These are phyloP conservation scores for Macrobrachium rosenbergii DNA, from an alignment of 1,140 invertebrate genomes.

Conservation along the genomic window DNA sequence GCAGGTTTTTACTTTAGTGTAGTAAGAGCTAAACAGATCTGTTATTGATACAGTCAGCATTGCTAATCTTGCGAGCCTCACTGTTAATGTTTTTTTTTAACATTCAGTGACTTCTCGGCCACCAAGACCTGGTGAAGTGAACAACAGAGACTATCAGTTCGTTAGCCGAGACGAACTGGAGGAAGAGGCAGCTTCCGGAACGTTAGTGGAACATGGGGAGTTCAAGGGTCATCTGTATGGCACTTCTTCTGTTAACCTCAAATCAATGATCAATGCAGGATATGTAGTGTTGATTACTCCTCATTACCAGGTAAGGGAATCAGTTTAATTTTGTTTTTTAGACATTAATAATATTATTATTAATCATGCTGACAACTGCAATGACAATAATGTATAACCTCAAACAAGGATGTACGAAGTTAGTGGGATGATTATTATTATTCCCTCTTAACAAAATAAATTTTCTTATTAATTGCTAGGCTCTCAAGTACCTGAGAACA, in stretches of 20 bases:
- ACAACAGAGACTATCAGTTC: slow-evolving; percentile 97
- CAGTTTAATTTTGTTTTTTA: not conserved
- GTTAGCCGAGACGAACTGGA: slow-evolving; percentile 91
- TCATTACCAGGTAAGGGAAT: slow-evolving; percentile 80
- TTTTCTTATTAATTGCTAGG: slow-evolving; percentile 74
- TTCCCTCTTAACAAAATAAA: not conserved
- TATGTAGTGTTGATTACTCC: slow-evolving; percentile 94
- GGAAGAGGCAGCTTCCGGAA: slow-evolving; percentile 85
- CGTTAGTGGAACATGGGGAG: slow-evolving; percentile 97
- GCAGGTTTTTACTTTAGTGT: too few species aligned
- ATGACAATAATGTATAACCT: too few species aligned
- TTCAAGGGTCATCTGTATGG: slow-evolving; percentile 98
- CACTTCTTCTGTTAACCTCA: slow-evolving; percentile 90
- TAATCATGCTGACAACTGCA: too few species aligned
- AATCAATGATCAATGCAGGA: slow-evolving; percentile 87
- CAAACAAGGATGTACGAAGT: too few species aligned
- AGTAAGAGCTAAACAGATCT: too few species aligned
- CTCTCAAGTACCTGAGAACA: slow-evolving; percentile 90
- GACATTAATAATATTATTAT: not conserved
- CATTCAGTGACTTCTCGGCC: slow-evolving; percentile 88
- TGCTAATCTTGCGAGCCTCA: too few species aligned
- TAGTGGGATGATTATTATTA: not conserved
- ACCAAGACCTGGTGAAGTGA: slow-evolving; percentile 85
- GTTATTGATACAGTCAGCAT: too few species aligned
- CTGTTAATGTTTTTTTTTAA: slow-evolving; percentile 42